Evolutionary conservation across 2,888 invertebrate genomes (phyloP), one percentile per base, ranked within the genome.

Genomic region (Napeogenes inachia): DNA sequence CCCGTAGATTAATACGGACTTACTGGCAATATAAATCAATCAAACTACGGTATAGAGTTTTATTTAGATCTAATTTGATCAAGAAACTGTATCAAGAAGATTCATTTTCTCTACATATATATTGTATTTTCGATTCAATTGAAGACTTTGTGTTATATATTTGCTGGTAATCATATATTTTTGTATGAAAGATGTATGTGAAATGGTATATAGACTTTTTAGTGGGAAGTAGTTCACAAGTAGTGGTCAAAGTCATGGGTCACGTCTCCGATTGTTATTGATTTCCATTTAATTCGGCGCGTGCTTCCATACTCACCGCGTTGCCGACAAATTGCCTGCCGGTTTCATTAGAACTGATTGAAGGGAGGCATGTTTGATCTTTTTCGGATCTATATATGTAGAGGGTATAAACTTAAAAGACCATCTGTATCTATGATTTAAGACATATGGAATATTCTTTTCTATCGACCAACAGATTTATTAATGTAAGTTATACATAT

Each of bases 261-360:
- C 89, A 89, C 89, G 89, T 88, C 82, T 70, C 63, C 75, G 74
- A 80, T 82, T 77, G 76, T 81, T 86, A 90, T 90, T 88, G 90
- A 89, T 89, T 89, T 85, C 84, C 87, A 87, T 89, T 90, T 89
- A 89, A 88, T 86, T 81, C 82, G 82, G 85, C 82, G 85, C 89
- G 89, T 89, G 90, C 85, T 85, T 74, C 72, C 70, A 75, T 71
- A 62, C 67, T 60, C 64, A 58, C 67, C 70, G 68, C 71, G 70
- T 73, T 68, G 69, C 69, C 78, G 78, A 77, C 78, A 80, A 83
- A 84, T 84, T 81, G 81, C 80, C 74, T 65, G 73, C 75, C 75
- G 75, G 76, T 78, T 79, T 78, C 81, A 82, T 84, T 85, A 77
- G 74, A 72, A 71, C 75, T 84, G 85, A 87, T 86, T 86, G 82